Evolutionary conservation across 2,113 vertebrate genomes (phyloP).

Genomic region (Callionymus lyra): DNA sequence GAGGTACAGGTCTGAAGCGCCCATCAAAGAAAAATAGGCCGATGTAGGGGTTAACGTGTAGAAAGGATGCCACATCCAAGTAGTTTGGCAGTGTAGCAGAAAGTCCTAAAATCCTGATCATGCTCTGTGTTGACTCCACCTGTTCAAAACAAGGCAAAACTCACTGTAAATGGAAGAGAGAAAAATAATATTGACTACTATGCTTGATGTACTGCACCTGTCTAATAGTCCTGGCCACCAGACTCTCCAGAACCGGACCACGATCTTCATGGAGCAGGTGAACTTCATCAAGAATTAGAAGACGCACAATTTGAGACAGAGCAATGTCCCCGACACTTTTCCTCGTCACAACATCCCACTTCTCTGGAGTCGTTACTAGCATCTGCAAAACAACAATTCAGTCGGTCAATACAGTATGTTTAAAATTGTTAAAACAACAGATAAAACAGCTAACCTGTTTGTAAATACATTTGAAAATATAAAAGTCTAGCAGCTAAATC

Average conservation of each 20-base stretch:
- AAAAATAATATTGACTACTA: background rate
- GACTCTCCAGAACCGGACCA: conserved; percentile 94
- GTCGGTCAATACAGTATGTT: too few species aligned
- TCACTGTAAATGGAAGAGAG: background rate
- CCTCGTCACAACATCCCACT: conserved; percentile 97
- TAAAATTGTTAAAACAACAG: too few species aligned
- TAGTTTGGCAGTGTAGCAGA: conserved; percentile 97
- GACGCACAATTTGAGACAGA: conserved; percentile 87
- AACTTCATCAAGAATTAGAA: conserved; percentile 94
- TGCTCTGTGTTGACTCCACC: conserved; percentile 98
- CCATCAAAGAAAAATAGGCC: conserved; percentile 95
- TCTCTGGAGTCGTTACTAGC: conserved; percentile 97
- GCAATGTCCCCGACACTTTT: conserved; percentile 96
- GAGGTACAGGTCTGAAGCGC: conserved; percentile 91
- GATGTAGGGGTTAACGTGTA: conserved; percentile 92
- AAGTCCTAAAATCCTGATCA: conserved; percentile 95
- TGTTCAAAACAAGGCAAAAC: conserved; percentile 28
- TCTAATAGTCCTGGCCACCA: conserved; percentile 90
- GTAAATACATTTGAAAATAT: background rate
- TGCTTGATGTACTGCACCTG: conserved; percentile 69
- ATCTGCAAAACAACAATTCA: conserved; percentile 65
- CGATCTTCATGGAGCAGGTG: conserved; percentile 94
- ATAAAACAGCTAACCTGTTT: too few species aligned
- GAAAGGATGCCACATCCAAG: conserved; percentile 87
- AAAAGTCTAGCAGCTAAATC: too few species aligned